phyloP scores from a whole-genome alignment of 2,888 invertebrate genomes.

The Eristalis arbustorum region DNA sequence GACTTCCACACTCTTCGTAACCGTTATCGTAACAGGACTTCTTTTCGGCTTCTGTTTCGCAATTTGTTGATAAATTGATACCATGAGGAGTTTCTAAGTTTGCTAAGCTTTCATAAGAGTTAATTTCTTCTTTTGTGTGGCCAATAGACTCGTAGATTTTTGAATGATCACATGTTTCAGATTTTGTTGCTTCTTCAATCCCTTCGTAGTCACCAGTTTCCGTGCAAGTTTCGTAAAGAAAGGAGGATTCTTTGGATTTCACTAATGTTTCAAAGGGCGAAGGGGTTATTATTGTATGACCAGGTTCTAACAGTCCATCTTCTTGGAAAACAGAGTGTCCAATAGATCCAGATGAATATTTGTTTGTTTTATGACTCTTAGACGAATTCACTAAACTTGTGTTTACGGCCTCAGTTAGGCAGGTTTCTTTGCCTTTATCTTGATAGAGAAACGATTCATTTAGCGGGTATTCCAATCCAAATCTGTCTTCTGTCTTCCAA shows the following conservation, averaged over 20 bases:
- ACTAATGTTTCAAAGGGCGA: conserved; percentile 69
- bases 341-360: background rate
- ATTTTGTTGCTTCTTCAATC: background rate
- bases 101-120: background rate
- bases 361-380: background rate
- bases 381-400: conserved; percentile 75
- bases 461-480: conserved; percentile 80
- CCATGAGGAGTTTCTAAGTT: background rate
- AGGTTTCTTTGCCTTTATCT: conserved; percentile 71
- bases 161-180: background rate
- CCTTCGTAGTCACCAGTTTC: background rate
- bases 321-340: background rate
- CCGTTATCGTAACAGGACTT: conserved; percentile 73
- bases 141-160: background rate
- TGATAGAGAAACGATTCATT: conserved; percentile 86
- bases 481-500: conserved; percentile 60
- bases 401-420: conserved; percentile 78
- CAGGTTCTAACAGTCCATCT: conserved; percentile 60
- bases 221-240: conserved; percentile 25
- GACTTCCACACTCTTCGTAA: conserved; percentile 77
- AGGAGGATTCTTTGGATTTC: conserved; percentile 65
- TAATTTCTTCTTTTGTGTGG: background rate
- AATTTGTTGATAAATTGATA: background rate
- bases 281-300: background rate
- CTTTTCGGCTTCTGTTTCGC: conserved; percentile 76